Conservation (phyloP, 2,113 vertebrate genomes). For the Lipophrys pholis region DNA sequence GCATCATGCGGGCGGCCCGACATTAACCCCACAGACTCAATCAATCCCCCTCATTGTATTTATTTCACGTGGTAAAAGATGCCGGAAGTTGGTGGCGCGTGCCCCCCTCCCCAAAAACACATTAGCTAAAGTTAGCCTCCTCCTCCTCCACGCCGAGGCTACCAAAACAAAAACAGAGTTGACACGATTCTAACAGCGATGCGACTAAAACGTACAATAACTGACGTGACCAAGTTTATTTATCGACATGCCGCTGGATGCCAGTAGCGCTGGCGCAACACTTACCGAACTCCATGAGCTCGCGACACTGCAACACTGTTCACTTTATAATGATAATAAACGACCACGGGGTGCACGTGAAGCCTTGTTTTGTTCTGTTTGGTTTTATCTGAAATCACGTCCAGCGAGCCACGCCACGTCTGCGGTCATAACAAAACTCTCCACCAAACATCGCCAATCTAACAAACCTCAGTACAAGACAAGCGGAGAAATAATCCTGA, state of each 20-base stretch:
- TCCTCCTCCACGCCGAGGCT: background rate
- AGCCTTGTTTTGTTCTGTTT: too few species aligned
- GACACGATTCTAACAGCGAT: too few species aligned
- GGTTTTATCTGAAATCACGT: too few species aligned
- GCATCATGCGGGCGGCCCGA: background rate
- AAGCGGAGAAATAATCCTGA: background rate
- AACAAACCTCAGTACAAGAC: background rate
- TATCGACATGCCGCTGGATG: background rate
- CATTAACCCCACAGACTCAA: background rate
- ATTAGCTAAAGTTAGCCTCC: background rate
- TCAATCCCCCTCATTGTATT: background rate
- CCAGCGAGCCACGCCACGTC: too few species aligned
- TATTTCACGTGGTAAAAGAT: background rate
- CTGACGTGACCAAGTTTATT: background rate
- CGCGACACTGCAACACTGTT: too few species aligned
- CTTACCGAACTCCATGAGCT: too few species aligned
- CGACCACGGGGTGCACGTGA: too few species aligned
- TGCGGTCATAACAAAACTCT: too few species aligned
- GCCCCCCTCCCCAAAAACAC: background rate
- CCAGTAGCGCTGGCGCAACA: too few species aligned
- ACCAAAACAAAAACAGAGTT: conserved; percentile 24
- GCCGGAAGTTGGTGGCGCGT: background rate
- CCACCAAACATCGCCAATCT: background rate
- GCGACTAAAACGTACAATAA: background rate
- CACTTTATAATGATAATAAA: too few species aligned